phyloP scores from a whole-genome alignment of 2,113 vertebrate genomes.

The Sapayoa aenigma region DNA sequence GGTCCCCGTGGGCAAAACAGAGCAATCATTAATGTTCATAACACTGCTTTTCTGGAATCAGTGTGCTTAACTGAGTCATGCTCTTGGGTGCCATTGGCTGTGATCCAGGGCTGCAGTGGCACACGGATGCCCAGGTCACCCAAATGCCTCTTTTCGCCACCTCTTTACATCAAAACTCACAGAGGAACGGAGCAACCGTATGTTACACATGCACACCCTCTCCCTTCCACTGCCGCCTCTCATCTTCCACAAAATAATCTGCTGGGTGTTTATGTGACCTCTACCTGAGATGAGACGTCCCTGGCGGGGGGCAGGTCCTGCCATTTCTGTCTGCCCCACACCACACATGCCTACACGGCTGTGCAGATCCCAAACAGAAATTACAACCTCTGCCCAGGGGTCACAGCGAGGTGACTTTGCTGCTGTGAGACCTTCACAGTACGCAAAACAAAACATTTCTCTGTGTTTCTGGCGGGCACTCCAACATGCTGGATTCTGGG shows the following conservation, averaged over 20 bases:
- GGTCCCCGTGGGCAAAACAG: rapidly evolving
- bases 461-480: background rate
- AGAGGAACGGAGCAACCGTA: background rate
- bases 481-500: background rate
- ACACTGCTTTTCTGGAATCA: background rate
- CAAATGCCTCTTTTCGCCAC: background rate
- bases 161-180: background rate
- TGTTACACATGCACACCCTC: background rate
- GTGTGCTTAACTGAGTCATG: background rate
- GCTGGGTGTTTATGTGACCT: background rate
- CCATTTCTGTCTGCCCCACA: background rate
- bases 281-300: background rate
- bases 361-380: background rate
- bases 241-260: background rate
- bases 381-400: background rate
- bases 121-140: background rate
- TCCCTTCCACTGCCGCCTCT: background rate
- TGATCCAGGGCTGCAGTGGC: background rate
- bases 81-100: background rate
- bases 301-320: background rate
- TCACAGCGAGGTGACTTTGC: background rate
- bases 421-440: background rate
- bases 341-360: background rate
- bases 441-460: background rate
- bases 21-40: background rate